These are phyloP conservation scores for Limnephilus auricula DNA, from an alignment of 2,888 invertebrate genomes.

Conservation along the genomic window DNA sequence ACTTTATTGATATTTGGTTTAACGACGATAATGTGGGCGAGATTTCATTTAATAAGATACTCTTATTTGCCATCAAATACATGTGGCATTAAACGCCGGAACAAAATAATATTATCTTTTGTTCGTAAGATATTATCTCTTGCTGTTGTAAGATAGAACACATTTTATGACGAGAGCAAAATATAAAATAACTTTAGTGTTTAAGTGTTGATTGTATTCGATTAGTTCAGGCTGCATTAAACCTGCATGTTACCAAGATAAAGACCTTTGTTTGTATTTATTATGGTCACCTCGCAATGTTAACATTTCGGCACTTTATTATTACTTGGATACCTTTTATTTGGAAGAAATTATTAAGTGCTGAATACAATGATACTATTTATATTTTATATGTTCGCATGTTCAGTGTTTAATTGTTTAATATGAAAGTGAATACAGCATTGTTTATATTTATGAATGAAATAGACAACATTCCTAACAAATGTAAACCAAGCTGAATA, in stretches of 20 bases:
- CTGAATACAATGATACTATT: neutral
- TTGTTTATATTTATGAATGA: neutral
- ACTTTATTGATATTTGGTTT: constrained; percentile 35
- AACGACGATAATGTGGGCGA: constrained; percentile 33
- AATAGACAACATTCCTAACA: neutral
- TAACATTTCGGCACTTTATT: constrained; percentile 45
- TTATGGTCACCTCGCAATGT: constrained; percentile 46
- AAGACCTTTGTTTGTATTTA: neutral
- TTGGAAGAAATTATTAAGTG: neutral
- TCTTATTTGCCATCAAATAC: neutral
- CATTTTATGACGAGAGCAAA: neutral
- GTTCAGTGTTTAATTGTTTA: constrained; percentile 39
- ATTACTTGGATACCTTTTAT: neutral
- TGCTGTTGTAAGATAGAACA: neutral
- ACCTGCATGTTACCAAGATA: constrained; percentile 44
- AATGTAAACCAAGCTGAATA: neutral
- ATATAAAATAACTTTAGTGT: neutral
- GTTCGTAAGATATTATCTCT: neutral
- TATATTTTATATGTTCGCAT: constrained; percentile 38
- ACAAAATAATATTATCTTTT: neutral
- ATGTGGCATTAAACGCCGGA: neutral
- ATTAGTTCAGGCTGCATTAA: constrained; percentile 39
- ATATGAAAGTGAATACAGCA: neutral
- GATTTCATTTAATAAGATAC: constrained; percentile 38
- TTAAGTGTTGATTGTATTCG: neutral